A percentile compares a stretch with the other conserved stretches of the same genome.
Evolutionary conservation across 2,797 vertebrate genomes (phyloP).

Genomic region (Propithecus perrieri): DNA sequence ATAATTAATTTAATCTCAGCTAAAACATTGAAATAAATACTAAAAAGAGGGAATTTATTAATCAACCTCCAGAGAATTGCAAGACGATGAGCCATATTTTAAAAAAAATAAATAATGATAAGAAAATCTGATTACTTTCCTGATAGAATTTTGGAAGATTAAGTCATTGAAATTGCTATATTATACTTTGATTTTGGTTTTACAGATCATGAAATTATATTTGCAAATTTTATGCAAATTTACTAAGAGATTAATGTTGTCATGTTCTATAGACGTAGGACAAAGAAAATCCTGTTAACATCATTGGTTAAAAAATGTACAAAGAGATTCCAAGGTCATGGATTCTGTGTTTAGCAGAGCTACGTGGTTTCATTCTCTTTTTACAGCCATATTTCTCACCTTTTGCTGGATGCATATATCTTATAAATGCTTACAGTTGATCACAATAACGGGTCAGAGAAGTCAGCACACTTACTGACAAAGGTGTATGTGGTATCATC

Average conservation of each 20-base stretch:
- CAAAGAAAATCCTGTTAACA: conserved; percentile 68
- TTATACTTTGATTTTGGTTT: conserved; percentile 76
- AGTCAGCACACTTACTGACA: not conserved
- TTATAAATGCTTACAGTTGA: not conserved
- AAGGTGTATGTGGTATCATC: not conserved
- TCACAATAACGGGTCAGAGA: not conserved
- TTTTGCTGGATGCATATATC: not conserved
- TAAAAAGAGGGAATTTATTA: conserved; percentile 60
- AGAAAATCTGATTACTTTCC: conserved; percentile 75
- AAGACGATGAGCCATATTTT: conserved; percentile 55
- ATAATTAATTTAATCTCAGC: conserved; percentile 61
- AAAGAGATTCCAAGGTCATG: conserved; percentile 70
- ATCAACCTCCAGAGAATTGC: conserved; percentile 52
- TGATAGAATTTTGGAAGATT: conserved; percentile 75
- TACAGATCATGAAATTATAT: conserved; percentile 78
- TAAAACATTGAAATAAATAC: conserved; percentile 64
- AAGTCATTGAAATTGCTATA: conserved; percentile 72
- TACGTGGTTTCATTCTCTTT: conserved; percentile 26
- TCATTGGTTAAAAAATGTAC: conserved; percentile 58
- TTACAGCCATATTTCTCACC: not conserved
- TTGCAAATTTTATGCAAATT: conserved; percentile 80
- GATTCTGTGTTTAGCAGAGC: conserved; percentile 44
- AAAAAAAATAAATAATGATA: conserved; percentile 76
- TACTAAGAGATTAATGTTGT: conserved; percentile 75
- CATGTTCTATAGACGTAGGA: conserved; percentile 67